phyloP scores from a whole-genome alignment of 2,113 vertebrate genomes.

The Sterrhoptilus dennistouni region DNA sequence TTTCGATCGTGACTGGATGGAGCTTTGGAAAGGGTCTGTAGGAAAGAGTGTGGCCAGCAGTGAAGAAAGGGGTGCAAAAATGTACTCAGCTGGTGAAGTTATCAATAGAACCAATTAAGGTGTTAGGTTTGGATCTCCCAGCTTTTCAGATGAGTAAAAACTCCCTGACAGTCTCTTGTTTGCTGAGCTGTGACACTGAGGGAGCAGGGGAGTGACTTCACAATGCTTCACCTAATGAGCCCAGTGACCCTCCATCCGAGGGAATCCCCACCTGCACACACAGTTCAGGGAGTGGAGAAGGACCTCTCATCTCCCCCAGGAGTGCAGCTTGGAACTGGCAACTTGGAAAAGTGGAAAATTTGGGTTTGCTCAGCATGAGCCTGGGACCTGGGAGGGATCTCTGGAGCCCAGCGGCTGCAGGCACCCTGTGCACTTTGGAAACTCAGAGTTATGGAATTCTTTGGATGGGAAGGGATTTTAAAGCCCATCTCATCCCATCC shows the following conservation, averaged over 20 bases:
- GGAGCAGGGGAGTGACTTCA: not conserved
- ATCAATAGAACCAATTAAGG: not conserved
- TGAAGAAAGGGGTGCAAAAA: not conserved
- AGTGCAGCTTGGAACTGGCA: not conserved
- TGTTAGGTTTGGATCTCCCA: not conserved
- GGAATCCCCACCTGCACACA: not conserved
- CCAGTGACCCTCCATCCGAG: accelerated
- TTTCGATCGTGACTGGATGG: not conserved
- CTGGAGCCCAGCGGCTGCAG: not conserved
- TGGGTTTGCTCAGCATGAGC: not conserved
- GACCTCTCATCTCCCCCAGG: not conserved
- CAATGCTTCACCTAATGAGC: accelerated
- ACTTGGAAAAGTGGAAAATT: not conserved
- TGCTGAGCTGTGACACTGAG: not conserved
- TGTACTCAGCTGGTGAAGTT: not conserved
- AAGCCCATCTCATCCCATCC: not conserved
- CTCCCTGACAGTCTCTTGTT: not conserved
- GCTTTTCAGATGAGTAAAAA: not conserved
- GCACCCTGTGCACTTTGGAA: not conserved
- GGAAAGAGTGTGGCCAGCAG: not conserved
- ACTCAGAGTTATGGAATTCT: not conserved
- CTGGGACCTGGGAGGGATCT: not conserved
- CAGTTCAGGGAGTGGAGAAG: not conserved
- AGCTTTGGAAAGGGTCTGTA: not conserved
- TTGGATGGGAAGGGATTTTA: not conserved